A percentile compares a stretch with the other conserved stretches of the same genome.
Evolutionary conservation across 64 coral and sea anemone species (phyloP).

Genomic region (Pocillopora damicornis): DNA sequence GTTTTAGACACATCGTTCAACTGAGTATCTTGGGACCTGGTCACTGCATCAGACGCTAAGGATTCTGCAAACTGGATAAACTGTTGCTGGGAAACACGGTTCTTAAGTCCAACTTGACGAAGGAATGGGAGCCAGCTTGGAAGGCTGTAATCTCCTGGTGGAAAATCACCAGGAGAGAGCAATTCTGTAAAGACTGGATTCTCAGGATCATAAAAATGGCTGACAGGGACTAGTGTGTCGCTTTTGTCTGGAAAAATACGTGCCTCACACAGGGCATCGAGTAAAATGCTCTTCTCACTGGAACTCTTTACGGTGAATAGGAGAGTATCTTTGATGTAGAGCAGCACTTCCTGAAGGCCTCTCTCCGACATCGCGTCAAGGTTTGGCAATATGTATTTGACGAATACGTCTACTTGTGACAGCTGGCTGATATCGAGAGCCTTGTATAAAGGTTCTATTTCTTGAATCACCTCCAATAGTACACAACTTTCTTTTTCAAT

Average conservation of each 20-base stretch:
- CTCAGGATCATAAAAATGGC: slow-evolving; percentile 68
- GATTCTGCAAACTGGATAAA: slow-evolving; percentile 75
- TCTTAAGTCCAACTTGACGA: slow-evolving; percentile 77
- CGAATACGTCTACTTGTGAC: slow-evolving; percentile 87
- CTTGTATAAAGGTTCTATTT: slow-evolving; percentile 77
- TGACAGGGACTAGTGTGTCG: slow-evolving; percentile 39
- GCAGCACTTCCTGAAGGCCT: slow-evolving; percentile 48
- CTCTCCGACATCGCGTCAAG: slow-evolving; percentile 56
- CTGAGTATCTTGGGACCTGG: slow-evolving; percentile 12
- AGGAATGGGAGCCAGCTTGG: slow-evolving; percentile 71
- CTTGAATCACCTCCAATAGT: slow-evolving; percentile 58
- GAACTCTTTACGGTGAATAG: slow-evolving; percentile 63
- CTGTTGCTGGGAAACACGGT: slow-evolving; percentile 75
- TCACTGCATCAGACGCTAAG: slow-evolving; percentile 53
- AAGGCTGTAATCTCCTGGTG: slow-evolving; percentile 45
- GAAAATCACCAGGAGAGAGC: slow-evolving; percentile 59
- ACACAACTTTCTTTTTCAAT: slow-evolving; percentile 78
- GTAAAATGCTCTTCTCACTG: slow-evolving; percentile 48
- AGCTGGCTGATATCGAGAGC: slow-evolving; percentile 63
- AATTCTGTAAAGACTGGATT: slow-evolving; percentile 81
- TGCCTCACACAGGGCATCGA: slow-evolving; percentile 55
- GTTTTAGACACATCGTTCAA: slow-evolving; percentile 58
- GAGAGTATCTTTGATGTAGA: slow-evolving; percentile 66
- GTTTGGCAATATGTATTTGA: slow-evolving; percentile 83
- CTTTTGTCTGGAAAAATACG: slow-evolving; percentile 59